Base-by-base conservation (phyloP, 30 jellyfish, hydroid and myxozoan species). In the Aurelia sp. region DNA sequence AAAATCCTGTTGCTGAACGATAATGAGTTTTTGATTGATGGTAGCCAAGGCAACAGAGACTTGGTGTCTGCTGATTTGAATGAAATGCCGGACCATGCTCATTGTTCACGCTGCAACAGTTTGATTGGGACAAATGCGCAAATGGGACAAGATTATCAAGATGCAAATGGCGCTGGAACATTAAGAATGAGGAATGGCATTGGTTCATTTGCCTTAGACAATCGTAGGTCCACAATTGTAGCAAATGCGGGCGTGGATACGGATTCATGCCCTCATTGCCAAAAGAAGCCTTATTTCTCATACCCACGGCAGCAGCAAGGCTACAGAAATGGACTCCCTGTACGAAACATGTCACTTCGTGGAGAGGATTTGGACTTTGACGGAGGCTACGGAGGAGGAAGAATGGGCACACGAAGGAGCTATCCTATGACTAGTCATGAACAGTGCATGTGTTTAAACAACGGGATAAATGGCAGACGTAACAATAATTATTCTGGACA, bases 1-100 rank as follows among this genome's bases (percentile, higher is more conserved):
- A 78, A 78, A 51, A n/a, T 78, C 12, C 47, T 78, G 9, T 24
- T 57, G 65, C 7, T 57, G 19, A 72, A 44, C 17, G 55, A 8
- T 44, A 44, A 44, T 16, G 55, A 44, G 55, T 7, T 59, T 21
- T 21, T 18, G 69, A n/a, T 18, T 8, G 69, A 59, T 59, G 24
- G 24, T 8, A 21, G 24, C 33, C 33, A 18, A 11, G 69, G 33
- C 10, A 59, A 59, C 33, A 59, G 33, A 15, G 24, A 21, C 35
- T 18, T n/a, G 33, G 69, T 59, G 5, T 59, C 69, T 3, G 16
- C 33, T n/a, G 24, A n/a, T 59, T 18, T 59, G 27, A 59, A 12
- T 59, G 69, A 59, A n/a, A 21, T n/a, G 33, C 33, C 33, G 33
- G 33, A 18, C 24, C 33, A n/a, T 18, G 33, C 31, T 18, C 33